Evolutionary conservation across 2,113 vertebrate genomes (phyloP), one percentile per base, ranked within the genome.

Genomic region (Cariama cristata): DNA sequence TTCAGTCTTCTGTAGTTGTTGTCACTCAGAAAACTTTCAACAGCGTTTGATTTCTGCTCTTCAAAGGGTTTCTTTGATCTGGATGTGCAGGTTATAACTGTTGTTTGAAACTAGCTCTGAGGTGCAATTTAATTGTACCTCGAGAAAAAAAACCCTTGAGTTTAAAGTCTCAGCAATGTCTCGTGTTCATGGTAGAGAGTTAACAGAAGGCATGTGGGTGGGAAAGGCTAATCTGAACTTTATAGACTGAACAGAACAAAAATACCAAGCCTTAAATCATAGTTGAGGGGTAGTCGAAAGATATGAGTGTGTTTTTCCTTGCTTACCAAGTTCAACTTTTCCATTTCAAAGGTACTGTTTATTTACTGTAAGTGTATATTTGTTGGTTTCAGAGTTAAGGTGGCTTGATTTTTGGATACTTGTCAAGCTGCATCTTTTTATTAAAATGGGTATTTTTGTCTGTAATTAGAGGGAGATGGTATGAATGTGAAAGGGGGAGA

Each of bases 1-100:
- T 92, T 94, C 63, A 93, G 50, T 74, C 56, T 92, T 86, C n/a
- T 79, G 79, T 84, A 93, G 83, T 53, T 94, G 80, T 89, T 44
- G 12, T 97, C 92, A 81, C 74, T 96, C 60, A 44, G 71, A 84
- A 79, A 97, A 93, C 72, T 90, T 97, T 79, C 66, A 87, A 16
- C 42, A 1, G 66, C 2, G 11, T 97, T 97, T 97, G 89, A 94
- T 97, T 96, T 98, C 60, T 12, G 1, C 35, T 97, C 87, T 95
- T 97, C 96, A 96, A 97, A 97, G 87, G 52, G 50, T 3, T 87
- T 86, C 91, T 97, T 97, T 98, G 95, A 96, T 95, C 93, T 94
- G 90, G 71, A 83, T 91, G 55, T 69, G 76, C 72, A 88, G 91
- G 74, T 96, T 96, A 33, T 91, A 90, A 79, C 90, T 0, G 4